Conservation (phyloP, 37 sponge, comb jelly and placozoan species). For the Petrosia ficiformis region DNA sequence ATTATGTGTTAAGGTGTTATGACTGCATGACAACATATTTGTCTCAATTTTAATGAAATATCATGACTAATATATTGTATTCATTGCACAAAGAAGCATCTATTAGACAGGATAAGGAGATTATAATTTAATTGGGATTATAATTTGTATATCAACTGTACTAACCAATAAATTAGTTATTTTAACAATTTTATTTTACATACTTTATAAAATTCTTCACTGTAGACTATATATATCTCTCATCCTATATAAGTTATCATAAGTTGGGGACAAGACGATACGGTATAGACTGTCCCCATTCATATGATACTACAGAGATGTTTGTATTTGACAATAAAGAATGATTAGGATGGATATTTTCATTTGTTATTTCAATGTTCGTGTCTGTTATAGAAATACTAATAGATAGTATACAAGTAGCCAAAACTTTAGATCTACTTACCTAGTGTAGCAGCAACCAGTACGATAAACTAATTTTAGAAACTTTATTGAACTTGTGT, state of each 20-base stretch:
- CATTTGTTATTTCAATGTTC: slow-evolving; percentile 22
- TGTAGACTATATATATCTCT: slow-evolving; percentile 72
- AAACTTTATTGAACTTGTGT: slow-evolving; percentile 73
- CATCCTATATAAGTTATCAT: slow-evolving; percentile 67
- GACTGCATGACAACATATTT: too few relatives aligned
- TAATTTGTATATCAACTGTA: too few relatives aligned
- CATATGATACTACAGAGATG: slow-evolving; percentile 30
- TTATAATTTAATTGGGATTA: too few relatives aligned
- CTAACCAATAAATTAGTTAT: too few relatives aligned
- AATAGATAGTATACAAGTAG: slow-evolving; percentile 5
- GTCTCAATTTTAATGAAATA: too few relatives aligned
- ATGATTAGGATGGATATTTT: slow-evolving; percentile 26
- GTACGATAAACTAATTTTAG: slow-evolving; percentile 64
- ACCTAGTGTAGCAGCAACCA: slow-evolving; percentile 68
- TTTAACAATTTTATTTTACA: too few relatives aligned
- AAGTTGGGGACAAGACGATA: slow-evolving; percentile 11
- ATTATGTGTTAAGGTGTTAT: too few relatives aligned
- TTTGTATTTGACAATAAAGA: too few relatives aligned
- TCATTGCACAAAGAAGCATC: too few relatives aligned
- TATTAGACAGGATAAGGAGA: too few relatives aligned
- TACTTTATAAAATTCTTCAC: slow-evolving; percentile 36
- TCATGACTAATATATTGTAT: too few relatives aligned
- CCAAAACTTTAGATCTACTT: background rate
- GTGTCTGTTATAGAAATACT: slow-evolving; percentile 49
- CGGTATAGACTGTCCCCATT: slow-evolving; percentile 35